phyloP scores from a whole-genome alignment of 2,888 invertebrate genomes.

The Xestia c-nigrum region DNA sequence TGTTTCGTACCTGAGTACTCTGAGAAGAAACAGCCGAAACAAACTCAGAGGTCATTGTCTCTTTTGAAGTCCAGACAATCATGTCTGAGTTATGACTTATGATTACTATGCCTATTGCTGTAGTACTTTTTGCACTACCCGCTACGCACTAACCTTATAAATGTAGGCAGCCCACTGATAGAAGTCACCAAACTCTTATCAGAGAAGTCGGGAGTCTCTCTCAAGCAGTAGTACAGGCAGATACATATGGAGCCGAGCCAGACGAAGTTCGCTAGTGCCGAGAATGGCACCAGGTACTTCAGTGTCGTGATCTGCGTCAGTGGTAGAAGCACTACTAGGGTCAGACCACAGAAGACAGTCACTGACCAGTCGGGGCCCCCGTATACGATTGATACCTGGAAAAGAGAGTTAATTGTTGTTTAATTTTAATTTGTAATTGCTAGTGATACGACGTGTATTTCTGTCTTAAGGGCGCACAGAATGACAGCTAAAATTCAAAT shows the following conservation, averaged over 20 bases:
- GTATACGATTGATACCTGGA: conserved; percentile 90
- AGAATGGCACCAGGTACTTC: conserved; percentile 96
- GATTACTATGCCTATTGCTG: too few species aligned
- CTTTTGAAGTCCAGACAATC: neutral
- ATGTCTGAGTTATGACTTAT: too few species aligned
- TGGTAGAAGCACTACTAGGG: conserved; percentile 92
- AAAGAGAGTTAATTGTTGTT: conserved; percentile 7
- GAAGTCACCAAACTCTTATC: conserved; percentile 87
- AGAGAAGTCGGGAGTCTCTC: conserved; percentile 82
- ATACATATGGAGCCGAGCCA: conserved; percentile 95
- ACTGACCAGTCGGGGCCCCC: conserved; percentile 90
- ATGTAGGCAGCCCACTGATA: conserved; percentile 94
- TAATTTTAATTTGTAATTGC: neutral
- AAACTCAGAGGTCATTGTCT: too few species aligned
- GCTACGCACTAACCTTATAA: conserved; percentile 91
- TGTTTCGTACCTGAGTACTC: too few species aligned
- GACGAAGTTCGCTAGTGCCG: conserved; percentile 95
- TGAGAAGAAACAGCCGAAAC: too few species aligned
- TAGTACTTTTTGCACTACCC: neutral
- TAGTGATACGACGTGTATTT: neutral
- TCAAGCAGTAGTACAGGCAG: conserved; percentile 95
- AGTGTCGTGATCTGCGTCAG: conserved; percentile 94
- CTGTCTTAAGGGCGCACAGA: too few species aligned
- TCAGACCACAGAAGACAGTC: conserved; percentile 92
- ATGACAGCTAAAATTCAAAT: too few species aligned